phyloP scores from a whole-genome alignment of 2,888 invertebrate genomes.

The Pandemis cinnamomeana region DNA sequence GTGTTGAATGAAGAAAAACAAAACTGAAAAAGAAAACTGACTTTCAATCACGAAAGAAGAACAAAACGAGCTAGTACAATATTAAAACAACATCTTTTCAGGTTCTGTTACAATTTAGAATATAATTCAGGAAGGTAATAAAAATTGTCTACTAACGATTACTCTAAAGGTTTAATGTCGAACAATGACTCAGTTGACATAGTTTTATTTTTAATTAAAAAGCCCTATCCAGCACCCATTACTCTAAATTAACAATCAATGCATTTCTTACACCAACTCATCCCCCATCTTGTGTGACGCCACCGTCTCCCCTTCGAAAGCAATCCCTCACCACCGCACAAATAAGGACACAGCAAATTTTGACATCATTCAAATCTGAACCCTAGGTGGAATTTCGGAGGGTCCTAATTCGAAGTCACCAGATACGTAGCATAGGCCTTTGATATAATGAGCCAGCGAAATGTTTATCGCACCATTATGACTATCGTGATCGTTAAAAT shows the following conservation, averaged over 20 bases:
- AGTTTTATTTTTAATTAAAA: background rate
- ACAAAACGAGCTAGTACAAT: no score
- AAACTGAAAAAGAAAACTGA: no score
- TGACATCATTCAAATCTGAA: background rate
- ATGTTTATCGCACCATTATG: constrained; percentile 2
- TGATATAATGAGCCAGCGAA: background rate
- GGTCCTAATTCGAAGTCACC: background rate
- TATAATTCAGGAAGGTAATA: no score
- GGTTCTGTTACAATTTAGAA: no score
- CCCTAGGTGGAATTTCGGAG: background rate
- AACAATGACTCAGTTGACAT: background rate
- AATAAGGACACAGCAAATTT: constrained; percentile 1
- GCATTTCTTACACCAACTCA: background rate
- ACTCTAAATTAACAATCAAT: constrained; percentile 28
- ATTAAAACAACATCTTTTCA: no score
- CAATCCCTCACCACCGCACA: constrained; percentile 10
- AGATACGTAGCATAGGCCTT: background rate
- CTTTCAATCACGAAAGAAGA: no score
- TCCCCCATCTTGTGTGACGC: constrained; percentile 1
- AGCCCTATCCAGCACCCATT: background rate
- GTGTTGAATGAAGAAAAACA: background rate
- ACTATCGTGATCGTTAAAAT: constrained; percentile 7
- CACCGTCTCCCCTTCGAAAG: constrained; percentile 14
- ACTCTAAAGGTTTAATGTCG: no score
- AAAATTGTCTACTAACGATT: no score